Base-by-base conservation (phyloP, 2,888 invertebrate genomes). In the Zeuzera pyrina region DNA sequence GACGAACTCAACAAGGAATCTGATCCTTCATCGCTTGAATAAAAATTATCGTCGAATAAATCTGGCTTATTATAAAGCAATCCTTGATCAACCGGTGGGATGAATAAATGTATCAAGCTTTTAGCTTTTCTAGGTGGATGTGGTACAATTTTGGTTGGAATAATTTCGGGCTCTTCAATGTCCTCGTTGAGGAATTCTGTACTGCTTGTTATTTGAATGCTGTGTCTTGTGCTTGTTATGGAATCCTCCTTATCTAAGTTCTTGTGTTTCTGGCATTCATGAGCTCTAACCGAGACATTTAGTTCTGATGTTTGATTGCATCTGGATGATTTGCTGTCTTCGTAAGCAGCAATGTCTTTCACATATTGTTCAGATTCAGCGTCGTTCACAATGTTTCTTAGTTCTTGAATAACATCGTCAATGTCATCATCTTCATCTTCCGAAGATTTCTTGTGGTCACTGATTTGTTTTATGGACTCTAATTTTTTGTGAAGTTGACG, bases 321-420 rank as follows among this genome's bases (percentile, higher is more conserved):
- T 41, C 70, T 68, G 4, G 72, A 71, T 21, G 76, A 68, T 31
- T 65, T 63, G 26, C 61, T 62, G 30, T 78, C 74, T 12, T 36
- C 41, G 32, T 51, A 70, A 11, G 44, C 47, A 26, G 66, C 49
- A 38, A 66, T 71, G 31, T 72, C 81, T 45, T 81, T 85, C 41
- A 77, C 71, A 35, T 85, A 85, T 33, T 85, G 83, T 65, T 91
- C 89, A 0, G 91, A 89, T 68, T 94, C 93, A 1, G 92, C 93
- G 50, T 93, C 91, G 56, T 91, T 93, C 1, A 93, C 92, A 39
- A 94, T 93, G 50, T 93, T 93, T 42, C 91, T 86, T 21, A 94
- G 68, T 62, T 94, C 93, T 65, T 93, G 93, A 53, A 94, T 93
- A 2, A 93, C 94, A 69, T 93, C 93, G 50, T 94, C 93, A 39